Conservation (phyloP, 1,140 invertebrate species). For the Mercenaria mercenaria region DNA sequence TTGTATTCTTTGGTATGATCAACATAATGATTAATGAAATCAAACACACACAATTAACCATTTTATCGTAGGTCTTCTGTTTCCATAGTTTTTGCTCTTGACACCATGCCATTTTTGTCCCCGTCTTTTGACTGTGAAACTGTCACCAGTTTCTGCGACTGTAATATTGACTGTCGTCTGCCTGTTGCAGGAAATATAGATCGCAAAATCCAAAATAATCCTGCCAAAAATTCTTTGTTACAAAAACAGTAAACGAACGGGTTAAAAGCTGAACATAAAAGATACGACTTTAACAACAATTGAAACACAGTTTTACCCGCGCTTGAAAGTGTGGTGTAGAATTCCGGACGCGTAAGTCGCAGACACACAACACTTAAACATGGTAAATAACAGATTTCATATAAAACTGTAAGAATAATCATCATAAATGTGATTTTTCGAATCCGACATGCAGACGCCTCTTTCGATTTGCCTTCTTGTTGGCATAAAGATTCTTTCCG, state of each 20-base stretch:
- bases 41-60: too few relatives aligned
- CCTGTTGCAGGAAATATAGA: background rate
- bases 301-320: background rate
- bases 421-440: slow-evolving; percentile 29
- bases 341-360: background rate
- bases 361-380: background rate
- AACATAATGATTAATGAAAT: too few relatives aligned
- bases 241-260: slow-evolving; percentile 39
- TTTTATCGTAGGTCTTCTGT: background rate
- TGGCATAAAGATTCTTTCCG: slow-evolving; percentile 24
- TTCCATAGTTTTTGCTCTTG: slow-evolving; percentile 11
- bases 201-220: background rate
- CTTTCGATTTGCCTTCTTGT: background rate
- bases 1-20: too few relatives aligned
- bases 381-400: slow-evolving; percentile 15
- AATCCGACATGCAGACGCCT: slow-evolving; percentile 18
- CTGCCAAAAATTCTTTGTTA: slow-evolving; percentile 23
- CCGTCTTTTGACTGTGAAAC: background rate
- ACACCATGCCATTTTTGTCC: background rate
- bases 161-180: background rate
- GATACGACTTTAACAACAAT: slow-evolving; percentile 15
- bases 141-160: slow-evolving; percentile 1
- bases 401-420: slow-evolving; percentile 12
- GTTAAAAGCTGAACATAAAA: slow-evolving; percentile 21
- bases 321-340: background rate